Percentiles rank a stretch among this genome's conserved stretches.
phyloP scores from a whole-genome alignment of 2,797 vertebrate species.

The Chaetodon trifasciatus region DNA sequence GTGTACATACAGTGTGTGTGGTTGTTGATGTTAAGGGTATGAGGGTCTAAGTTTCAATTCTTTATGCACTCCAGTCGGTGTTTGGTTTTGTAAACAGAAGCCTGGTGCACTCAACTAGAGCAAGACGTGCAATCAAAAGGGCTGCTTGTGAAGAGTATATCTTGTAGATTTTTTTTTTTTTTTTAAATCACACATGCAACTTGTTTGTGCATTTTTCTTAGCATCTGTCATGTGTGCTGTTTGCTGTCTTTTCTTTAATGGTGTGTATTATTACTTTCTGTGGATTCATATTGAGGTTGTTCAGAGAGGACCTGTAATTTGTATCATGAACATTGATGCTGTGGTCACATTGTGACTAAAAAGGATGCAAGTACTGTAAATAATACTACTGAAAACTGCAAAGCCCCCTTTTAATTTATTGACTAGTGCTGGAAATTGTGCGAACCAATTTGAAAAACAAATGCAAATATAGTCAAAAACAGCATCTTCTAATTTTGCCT shows the following conservation, averaged over 20 bases:
- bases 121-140: constrained; percentile 30
- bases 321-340: constrained; percentile 51
- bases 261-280: constrained; percentile 38
- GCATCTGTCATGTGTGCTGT: constrained; percentile 41
- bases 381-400: constrained; percentile 23
- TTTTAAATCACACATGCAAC: constrained; percentile 1
- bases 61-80: constrained; percentile 54
- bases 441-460: neutral
- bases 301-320: constrained; percentile 61
- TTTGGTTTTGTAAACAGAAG: constrained; percentile 48
- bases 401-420: constrained; percentile 13
- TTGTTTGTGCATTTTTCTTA: constrained; percentile 35
- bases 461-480: neutral
- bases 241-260: constrained; percentile 36
- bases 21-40: constrained; percentile 37
- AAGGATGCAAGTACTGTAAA: constrained; percentile 46
- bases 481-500: neutral
- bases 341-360: constrained; percentile 32
- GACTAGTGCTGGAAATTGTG: neutral
- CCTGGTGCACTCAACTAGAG: constrained; percentile 2
- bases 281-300: constrained; percentile 43
- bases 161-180: constrained; percentile 27
- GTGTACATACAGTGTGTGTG: constrained; percentile 56
- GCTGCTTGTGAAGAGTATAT: neutral
- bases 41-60: constrained; percentile 49